A percentile compares a stretch with the other conserved stretches of the same genome.
Evolutionary conservation across 2,113 vertebrate genomes (phyloP).

Genomic region (zebrafish (Danio rerio)): DNA sequence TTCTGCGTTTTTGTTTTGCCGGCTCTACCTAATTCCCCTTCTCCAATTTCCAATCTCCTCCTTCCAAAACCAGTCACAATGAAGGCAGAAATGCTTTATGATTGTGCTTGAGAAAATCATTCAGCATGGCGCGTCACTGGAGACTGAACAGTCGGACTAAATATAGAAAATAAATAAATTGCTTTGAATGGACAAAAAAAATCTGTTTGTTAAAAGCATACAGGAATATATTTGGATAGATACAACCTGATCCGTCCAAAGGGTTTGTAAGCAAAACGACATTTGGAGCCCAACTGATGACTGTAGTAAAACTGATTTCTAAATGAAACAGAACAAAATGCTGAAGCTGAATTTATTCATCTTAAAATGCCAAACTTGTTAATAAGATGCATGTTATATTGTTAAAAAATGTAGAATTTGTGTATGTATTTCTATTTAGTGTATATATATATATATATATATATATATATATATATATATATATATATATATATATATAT

Average conservation of each 20-base stretch:
- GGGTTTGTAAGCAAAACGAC: background rate
- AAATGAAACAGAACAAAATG: background rate
- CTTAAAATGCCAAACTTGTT: no score
- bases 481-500: no score
- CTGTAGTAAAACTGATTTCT: background rate
- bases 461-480: no score
- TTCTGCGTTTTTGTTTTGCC: slow-evolving; percentile 13
- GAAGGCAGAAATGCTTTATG: slow-evolving; percentile 32
- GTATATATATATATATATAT: no score
- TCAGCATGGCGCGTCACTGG: background rate
- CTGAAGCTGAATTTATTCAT: no score
- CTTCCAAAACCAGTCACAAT: slow-evolving; percentile 29
- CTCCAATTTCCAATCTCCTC: slow-evolving; percentile 43
- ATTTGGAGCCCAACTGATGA: background rate
- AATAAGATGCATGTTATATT: no score
- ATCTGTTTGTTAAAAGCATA: background rate
- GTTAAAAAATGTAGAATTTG: no score
- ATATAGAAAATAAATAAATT: slow-evolving; percentile 14
- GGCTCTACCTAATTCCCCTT: slow-evolving; percentile 24
- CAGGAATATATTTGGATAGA: background rate
- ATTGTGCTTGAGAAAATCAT: slow-evolving; percentile 23
- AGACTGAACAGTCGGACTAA: slow-evolving; percentile 5
- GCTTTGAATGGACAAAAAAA: background rate
- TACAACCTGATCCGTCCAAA: background rate
- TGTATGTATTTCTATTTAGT: no score